phyloP scores from a whole-genome alignment of 2,888 invertebrate species.

The Sinotaia quadrata region DNA sequence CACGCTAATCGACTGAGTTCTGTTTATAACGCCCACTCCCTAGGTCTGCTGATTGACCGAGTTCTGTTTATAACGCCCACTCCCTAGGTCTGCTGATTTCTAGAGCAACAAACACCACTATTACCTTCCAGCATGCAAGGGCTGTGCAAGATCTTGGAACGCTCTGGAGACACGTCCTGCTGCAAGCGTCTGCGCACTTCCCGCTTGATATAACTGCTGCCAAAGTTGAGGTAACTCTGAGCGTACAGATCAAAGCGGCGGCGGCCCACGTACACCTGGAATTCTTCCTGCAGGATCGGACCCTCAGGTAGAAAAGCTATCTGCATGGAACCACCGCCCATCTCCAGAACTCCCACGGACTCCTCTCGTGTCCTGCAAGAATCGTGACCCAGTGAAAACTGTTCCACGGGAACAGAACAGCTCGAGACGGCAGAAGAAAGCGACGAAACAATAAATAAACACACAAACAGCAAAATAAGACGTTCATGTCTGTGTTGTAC shows the following conservation, averaged over 20 bases:
- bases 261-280: slow-evolving; percentile 61
- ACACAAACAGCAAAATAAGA: neutral
- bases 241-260: slow-evolving; percentile 65
- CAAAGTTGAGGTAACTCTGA: slow-evolving; percentile 68
- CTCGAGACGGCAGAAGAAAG: neutral
- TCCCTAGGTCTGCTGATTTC: neutral
- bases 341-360: slow-evolving; percentile 74
- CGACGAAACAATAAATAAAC: neutral
- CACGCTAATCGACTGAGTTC: too few relatives aligned
- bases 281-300: slow-evolving; percentile 66
- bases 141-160: slow-evolving; percentile 39
- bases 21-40: too few relatives aligned
- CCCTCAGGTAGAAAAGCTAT: slow-evolving; percentile 72
- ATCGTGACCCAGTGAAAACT: too few relatives aligned
- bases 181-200: slow-evolving; percentile 46
- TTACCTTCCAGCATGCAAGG: slow-evolving; percentile 65
- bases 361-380: slow-evolving; percentile 35
- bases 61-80: too few relatives aligned
- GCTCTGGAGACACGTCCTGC: slow-evolving; percentile 24
- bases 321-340: slow-evolving; percentile 76
- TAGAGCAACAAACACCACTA: slow-evolving; percentile 18
- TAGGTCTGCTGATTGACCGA: too few relatives aligned
- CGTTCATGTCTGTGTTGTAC: neutral
- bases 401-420: neutral
- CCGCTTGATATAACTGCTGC: slow-evolving; percentile 55